Percentiles rank a stretch among this genome's conserved stretches.
These are phyloP conservation scores for Chloroceryle inda DNA, from an alignment of 2,797 vertebrate genomes.

Conservation along the genomic window DNA sequence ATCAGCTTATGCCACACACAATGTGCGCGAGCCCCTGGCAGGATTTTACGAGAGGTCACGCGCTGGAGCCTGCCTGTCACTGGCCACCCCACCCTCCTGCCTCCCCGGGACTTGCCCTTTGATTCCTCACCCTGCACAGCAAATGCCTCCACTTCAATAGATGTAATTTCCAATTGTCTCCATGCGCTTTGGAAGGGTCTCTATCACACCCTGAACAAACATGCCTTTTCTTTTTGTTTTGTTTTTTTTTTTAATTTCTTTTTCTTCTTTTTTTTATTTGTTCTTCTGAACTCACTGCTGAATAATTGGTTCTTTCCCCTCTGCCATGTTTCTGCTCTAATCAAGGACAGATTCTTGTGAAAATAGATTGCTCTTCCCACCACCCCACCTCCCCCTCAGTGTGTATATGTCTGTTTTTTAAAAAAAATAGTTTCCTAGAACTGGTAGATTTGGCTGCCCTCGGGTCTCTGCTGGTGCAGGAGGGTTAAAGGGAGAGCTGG, in stretches of 20 bases:
- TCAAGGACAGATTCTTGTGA: slow-evolving; percentile 76
- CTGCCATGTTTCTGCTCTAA: slow-evolving; percentile 66
- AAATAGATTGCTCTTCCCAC: slow-evolving; percentile 34
- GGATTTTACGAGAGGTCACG: slow-evolving; percentile 55
- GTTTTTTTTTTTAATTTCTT: not conserved
- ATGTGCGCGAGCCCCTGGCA: slow-evolving; percentile 22
- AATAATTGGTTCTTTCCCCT: slow-evolving; percentile 27
- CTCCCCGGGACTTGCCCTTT: slow-evolving; percentile 23
- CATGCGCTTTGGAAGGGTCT: slow-evolving; percentile 31
- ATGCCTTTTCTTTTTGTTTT: not conserved
- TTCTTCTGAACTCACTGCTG: slow-evolving; percentile 36
- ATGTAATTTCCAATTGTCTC: slow-evolving; percentile 68
- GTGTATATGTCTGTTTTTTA: not conserved
- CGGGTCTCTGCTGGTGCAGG: too few species aligned
- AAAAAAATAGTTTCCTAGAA: slow-evolving; percentile 64
- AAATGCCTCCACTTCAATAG: slow-evolving; percentile 42
- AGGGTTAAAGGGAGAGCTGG: not conserved
- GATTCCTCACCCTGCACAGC: slow-evolving; percentile 21
- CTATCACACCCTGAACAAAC: slow-evolving; percentile 71
- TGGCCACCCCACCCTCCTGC: slow-evolving; percentile 22
- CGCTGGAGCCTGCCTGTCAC: not conserved
- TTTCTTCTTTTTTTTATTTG: slow-evolving; percentile 33
- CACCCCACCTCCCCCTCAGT: not conserved
- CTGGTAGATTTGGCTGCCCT: slow-evolving; percentile 58
- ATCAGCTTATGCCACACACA: slow-evolving; percentile 28